These are phyloP conservation scores for Gymnocheta viridis DNA, from an alignment of 2,888 invertebrate species.

Conservation along the genomic window DNA sequence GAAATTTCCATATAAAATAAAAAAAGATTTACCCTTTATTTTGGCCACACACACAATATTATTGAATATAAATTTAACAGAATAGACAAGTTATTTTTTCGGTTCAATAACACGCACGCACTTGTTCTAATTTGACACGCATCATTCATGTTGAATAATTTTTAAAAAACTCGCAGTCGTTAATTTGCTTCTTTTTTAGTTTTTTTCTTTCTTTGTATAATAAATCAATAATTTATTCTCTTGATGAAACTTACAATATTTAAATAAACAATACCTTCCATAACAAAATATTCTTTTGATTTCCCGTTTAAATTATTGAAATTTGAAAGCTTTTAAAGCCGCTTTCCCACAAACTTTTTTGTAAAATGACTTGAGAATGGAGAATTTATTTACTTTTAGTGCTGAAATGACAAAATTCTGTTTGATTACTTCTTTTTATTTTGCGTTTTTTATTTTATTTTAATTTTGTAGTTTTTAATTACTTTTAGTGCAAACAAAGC, in stretches of 20 bases:
- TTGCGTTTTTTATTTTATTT: slow-evolving; percentile 9
- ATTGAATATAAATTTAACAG: slow-evolving; percentile 9
- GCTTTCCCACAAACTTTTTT: background rate
- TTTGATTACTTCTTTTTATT: slow-evolving; percentile 5
- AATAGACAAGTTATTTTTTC: background rate
- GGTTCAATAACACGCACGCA: slow-evolving; percentile 59
- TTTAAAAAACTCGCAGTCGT: background rate
- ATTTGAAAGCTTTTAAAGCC: background rate
- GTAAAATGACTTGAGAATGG: slow-evolving; percentile 14
- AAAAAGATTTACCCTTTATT: background rate
- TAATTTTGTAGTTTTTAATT: slow-evolving; percentile 53
- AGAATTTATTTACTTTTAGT: slow-evolving; percentile 21
- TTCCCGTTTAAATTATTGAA: background rate
- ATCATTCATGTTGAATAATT: slow-evolving; percentile 46
- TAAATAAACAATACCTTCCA: slow-evolving; percentile 47
- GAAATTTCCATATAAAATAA: background rate
- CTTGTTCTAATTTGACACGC: slow-evolving; percentile 53
- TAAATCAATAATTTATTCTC: slow-evolving; percentile 49
- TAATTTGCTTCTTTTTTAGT: background rate
- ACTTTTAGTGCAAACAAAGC: slow-evolving; percentile 34
- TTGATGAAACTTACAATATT: background rate
- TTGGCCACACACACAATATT: background rate
- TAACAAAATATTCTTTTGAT: background rate
- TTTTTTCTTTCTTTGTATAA: slow-evolving; percentile 6
- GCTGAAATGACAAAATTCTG: slow-evolving; percentile 25